Evolutionary conservation across 2,113 vertebrate genomes (phyloP).

Genomic region (Nothocercus julius): DNA sequence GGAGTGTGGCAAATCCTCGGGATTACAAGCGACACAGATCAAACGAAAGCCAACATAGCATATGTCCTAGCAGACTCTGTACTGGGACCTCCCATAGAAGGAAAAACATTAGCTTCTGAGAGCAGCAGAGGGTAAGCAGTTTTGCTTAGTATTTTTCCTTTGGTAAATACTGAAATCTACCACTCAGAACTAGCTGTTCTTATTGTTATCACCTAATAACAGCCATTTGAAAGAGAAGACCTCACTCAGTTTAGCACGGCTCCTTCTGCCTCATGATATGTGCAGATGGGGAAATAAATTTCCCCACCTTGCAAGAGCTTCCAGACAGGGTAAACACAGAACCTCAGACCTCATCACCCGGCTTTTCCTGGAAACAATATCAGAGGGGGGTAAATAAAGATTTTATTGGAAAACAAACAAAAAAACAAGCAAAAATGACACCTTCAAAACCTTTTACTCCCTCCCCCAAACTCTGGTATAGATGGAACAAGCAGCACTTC

Average conservation of each 20-base stretch:
- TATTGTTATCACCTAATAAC: neutral
- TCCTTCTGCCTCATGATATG: neutral
- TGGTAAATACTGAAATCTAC: neutral
- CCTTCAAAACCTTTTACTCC: neutral
- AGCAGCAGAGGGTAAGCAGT: neutral
- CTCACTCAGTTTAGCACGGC: neutral
- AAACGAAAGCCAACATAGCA: neutral
- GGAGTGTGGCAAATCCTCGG: neutral
- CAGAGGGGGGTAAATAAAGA: neutral
- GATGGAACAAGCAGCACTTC: neutral
- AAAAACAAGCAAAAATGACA: neutral
- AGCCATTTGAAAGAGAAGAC: neutral
- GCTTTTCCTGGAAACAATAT: neutral
- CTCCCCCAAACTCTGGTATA: neutral
- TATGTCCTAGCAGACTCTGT: fast-evolving
- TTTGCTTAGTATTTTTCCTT: neutral
- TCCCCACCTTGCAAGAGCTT: conserved; percentile 2
- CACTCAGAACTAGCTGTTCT: neutral
- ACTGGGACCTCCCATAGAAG: neutral
- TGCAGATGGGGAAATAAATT: neutral
- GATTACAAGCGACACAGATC: neutral
- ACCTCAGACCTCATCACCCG: neutral
- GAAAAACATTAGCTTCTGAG: neutral
- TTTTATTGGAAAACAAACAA: neutral
- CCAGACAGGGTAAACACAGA: neutral